Percentiles rank a stretch among this genome's conserved stretches.
Conservation (phyloP, 2,113 vertebrate species). For the Megaceryle torquata region DNA sequence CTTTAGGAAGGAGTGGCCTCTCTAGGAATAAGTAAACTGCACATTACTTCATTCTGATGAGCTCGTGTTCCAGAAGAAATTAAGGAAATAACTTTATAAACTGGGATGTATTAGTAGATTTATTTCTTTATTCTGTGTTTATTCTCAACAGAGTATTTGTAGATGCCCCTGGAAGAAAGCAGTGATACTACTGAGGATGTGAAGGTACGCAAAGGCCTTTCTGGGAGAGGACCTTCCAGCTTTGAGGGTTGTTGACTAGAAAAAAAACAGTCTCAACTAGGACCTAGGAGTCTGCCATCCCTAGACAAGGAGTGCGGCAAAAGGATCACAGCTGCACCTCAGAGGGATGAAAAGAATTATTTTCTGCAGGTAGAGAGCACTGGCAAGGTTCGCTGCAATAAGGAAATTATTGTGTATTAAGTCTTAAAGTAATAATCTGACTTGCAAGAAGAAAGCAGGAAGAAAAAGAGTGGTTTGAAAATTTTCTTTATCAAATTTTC, state of each 20-base stretch:
- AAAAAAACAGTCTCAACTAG: background rate
- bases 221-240: background rate
- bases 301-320: background rate
- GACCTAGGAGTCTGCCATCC: background rate
- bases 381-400: background rate
- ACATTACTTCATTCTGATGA: background rate
- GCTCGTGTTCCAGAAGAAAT: background rate
- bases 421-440: background rate
- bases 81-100: background rate
- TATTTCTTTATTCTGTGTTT: background rate
- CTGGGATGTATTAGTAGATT: background rate
- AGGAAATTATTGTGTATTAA: background rate
- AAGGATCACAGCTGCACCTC: background rate
- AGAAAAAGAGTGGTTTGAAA: background rate
- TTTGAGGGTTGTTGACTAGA: background rate
- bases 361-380: fast-evolving
- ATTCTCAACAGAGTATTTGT: background rate
- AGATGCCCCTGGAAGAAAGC: background rate
- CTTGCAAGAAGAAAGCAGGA: background rate
- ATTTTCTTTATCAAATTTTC: background rate
- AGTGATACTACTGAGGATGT: background rate
- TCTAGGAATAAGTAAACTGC: background rate
- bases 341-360: background rate
- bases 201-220: background rate
- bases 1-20: background rate